Percentiles rank a stretch among this genome's conserved stretches.
These are phyloP conservation scores for Neogobius melanostomus DNA, from an alignment of 2,113 vertebrate species.

Conservation along the genomic window DNA sequence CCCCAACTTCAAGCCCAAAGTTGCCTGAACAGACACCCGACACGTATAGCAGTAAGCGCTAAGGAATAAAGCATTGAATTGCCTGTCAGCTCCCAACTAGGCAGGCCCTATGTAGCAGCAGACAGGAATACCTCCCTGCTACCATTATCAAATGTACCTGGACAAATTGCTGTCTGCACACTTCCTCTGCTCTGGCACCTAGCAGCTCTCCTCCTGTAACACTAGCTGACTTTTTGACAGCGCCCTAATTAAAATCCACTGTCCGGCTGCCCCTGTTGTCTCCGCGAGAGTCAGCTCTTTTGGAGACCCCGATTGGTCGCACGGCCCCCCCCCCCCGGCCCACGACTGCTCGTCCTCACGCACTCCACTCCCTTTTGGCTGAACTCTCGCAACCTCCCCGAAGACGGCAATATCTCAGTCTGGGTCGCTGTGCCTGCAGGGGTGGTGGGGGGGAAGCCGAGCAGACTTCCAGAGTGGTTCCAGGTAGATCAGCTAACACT, in stretches of 20 bases:
- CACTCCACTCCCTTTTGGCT: conserved; percentile 14
- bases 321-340: background rate
- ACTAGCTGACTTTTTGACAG: conserved; percentile 33
- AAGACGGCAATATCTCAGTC: conserved; percentile 33
- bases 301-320: conserved; percentile 24
- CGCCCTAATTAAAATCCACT: conserved; percentile 50
- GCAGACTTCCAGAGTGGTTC: conserved; percentile 42
- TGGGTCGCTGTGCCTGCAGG: conserved; percentile 11
- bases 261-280: conserved; percentile 27
- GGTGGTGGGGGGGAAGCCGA: conserved; percentile 4
- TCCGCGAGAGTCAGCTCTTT: conserved; percentile 10
- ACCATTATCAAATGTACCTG: conserved; percentile 1
- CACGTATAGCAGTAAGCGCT: background rate
- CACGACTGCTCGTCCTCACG: conserved; percentile 10
- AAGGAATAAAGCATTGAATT: background rate
- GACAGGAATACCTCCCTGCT: conserved; percentile 9
- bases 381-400: conserved; percentile 24
- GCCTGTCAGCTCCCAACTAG: background rate
- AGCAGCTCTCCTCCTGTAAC: conserved; percentile 25
- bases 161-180: conserved; percentile 11
- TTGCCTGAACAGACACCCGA: background rate
- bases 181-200: conserved; percentile 24
- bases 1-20: background rate
- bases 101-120: conserved; percentile 6
- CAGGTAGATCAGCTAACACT: conserved; percentile 61